A percentile compares a stretch with the other conserved stretches of the same genome.
Conservation (phyloP, 2,797 vertebrate species). For the Caiman crocodilus region DNA sequence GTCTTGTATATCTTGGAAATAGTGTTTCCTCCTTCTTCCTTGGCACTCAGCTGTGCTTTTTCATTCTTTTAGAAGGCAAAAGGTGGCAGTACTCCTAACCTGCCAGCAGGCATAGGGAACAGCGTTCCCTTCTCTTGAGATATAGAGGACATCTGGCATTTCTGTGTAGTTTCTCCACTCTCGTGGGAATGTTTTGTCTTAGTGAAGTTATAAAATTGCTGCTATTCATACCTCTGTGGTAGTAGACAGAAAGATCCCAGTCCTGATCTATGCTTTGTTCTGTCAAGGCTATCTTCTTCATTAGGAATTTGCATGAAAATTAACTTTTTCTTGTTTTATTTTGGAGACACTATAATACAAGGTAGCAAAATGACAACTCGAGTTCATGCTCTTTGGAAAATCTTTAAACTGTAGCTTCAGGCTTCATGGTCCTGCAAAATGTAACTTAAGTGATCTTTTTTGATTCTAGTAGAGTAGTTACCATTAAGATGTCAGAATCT, state of each 20-base stretch:
- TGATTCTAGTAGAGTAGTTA: background rate
- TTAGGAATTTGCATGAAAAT: background rate
- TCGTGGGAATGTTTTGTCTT: background rate
- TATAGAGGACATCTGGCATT: background rate
- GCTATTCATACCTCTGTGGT: background rate
- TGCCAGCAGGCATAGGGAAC: background rate
- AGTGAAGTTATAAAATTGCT: background rate
- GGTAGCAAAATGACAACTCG: background rate
- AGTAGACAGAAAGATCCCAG: too few relatives aligned
- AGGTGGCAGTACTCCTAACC: background rate
- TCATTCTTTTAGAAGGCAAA: background rate
- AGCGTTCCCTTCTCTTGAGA: background rate
- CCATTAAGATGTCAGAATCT: background rate
- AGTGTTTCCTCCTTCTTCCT: background rate
- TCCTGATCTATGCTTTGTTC: background rate
- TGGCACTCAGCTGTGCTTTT: background rate
- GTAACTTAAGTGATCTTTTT: background rate
- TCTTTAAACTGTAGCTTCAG: background rate
- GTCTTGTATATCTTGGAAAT: too few relatives aligned
- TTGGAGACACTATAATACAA: background rate
- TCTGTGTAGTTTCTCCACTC: background rate
- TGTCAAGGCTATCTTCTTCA: background rate
- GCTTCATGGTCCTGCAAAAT: background rate
- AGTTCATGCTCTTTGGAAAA: background rate
- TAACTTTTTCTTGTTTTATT: background rate